Percentiles rank a stretch among this genome's conserved stretches.
Conservation (phyloP, 2,797 vertebrate species). For the Cirrhinus mrigala region DNA sequence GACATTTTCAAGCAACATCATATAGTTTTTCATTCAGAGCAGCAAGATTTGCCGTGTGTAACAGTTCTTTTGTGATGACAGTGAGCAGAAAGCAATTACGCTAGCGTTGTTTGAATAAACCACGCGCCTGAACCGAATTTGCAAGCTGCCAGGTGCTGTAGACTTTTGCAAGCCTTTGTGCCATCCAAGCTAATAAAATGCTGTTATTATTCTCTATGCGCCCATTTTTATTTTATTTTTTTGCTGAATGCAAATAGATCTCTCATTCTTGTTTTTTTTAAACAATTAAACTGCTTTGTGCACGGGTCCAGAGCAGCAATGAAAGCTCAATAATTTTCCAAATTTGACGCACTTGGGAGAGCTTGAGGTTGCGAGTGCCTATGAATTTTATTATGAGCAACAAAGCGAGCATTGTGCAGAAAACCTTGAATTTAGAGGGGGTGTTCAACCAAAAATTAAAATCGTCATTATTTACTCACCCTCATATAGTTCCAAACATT, state of each 20-base stretch:
- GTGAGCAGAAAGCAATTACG: constrained; percentile 64
- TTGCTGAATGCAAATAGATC: constrained; percentile 48
- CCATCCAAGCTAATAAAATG: constrained; percentile 62
- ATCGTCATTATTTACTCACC: background rate
- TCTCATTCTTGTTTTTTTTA: constrained; percentile 28
- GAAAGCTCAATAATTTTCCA: constrained; percentile 34
- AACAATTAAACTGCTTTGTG: constrained; percentile 56
- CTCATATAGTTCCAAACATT: background rate
- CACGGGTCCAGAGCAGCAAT: constrained; percentile 37
- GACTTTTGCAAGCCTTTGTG: constrained; percentile 54
- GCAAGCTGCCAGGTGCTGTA: constrained; percentile 59
- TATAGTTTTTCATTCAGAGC: constrained; percentile 61
- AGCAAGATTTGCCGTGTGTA: constrained; percentile 58
- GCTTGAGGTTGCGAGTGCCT: constrained; percentile 19
- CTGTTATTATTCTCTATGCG: constrained; percentile 36
- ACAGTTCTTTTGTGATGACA: constrained; percentile 64
- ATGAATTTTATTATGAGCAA: constrained; percentile 15
- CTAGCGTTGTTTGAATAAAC: constrained; percentile 53
- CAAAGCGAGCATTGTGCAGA: background rate
- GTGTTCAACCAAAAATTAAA: background rate
- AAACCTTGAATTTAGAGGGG: background rate
- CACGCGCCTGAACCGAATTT: constrained; percentile 45
- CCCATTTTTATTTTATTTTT: constrained; percentile 39
- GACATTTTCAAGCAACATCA: constrained; percentile 58
- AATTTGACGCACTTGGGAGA: constrained; percentile 22